Evolutionary conservation across 2,113 vertebrate genomes (phyloP).

Genomic region (Oophaga pumilio): DNA sequence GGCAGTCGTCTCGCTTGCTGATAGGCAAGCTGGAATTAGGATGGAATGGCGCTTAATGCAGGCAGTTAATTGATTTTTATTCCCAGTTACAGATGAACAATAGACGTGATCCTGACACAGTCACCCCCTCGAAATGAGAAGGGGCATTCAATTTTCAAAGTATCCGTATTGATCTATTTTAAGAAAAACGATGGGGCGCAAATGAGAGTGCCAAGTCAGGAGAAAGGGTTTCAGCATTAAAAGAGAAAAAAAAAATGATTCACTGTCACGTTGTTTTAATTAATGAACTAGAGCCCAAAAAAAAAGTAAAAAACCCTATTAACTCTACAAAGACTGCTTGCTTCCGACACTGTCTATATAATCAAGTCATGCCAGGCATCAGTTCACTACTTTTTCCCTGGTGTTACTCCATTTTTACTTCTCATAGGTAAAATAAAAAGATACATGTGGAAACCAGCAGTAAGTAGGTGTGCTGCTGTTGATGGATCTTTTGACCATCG

Average conservation of each 20-base stretch:
- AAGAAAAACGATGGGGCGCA: not conserved
- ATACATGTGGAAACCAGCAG: not conserved
- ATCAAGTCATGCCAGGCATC: too few relatives aligned
- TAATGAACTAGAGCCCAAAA: not conserved
- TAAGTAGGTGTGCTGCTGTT: not conserved
- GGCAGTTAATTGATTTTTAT: constrained; percentile 37
- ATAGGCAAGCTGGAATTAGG: constrained; percentile 13
- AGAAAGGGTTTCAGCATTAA: not conserved
- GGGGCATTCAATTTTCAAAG: constrained; percentile 13
- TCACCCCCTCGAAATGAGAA: constrained; percentile 16
- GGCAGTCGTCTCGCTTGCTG: not conserved
- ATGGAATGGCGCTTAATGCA: constrained; percentile 14
- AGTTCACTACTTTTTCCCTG: not conserved
- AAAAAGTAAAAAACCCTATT: not conserved
- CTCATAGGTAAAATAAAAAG: not conserved
- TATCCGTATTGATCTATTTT: constrained; percentile 7
- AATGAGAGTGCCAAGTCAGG: not conserved
- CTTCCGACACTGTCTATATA: too few relatives aligned
- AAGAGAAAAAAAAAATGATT: not conserved
- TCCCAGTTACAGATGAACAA: constrained; percentile 23
- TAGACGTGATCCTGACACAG: constrained; percentile 21
- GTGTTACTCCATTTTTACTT: too few relatives aligned
- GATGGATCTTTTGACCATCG: too few relatives aligned
- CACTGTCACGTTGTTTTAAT: not conserved
- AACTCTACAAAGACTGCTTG: not conserved